A percentile compares a stretch with the other conserved stretches of the same genome.
Evolutionary conservation across 2,888 invertebrate genomes (phyloP).

Genomic region (Ferrisia virgata): DNA sequence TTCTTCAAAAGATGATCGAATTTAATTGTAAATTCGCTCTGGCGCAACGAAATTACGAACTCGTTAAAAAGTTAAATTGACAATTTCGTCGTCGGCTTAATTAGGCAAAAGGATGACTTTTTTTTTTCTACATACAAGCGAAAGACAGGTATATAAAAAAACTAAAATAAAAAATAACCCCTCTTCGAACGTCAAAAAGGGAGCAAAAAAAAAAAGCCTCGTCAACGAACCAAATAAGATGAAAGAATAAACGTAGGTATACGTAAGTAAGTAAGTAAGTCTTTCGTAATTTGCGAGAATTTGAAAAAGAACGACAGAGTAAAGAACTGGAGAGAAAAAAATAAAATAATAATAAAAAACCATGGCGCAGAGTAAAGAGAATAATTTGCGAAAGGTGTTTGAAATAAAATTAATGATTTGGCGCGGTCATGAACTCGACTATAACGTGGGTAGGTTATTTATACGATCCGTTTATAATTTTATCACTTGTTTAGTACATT

Average conservation of each 20-base stretch:
- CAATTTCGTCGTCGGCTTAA: neutral
- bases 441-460: slow-evolving; percentile 36
- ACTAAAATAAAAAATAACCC: too few relatives aligned
- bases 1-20: too few relatives aligned
- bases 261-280: too few relatives aligned
- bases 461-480: slow-evolving; percentile 18
- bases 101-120: neutral
- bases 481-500: slow-evolving; percentile 13
- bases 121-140: too few relatives aligned
- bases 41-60: neutral
- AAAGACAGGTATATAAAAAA: too few relatives aligned
- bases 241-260: neutral
- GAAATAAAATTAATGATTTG: slow-evolving; percentile 31
- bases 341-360: neutral
- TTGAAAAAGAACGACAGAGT: neutral
- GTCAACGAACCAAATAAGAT: neutral
- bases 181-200: neutral
- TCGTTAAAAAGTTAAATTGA: neutral
- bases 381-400: neutral
- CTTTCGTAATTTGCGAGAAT: neutral
- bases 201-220: too few relatives aligned
- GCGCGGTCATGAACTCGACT: slow-evolving; percentile 33
- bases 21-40: neutral
- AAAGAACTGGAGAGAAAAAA: neutral
- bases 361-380: neutral